These are phyloP conservation scores for Brachionichthys hirsutus DNA, from an alignment of 2,113 vertebrate genomes.

Conservation along the genomic window DNA sequence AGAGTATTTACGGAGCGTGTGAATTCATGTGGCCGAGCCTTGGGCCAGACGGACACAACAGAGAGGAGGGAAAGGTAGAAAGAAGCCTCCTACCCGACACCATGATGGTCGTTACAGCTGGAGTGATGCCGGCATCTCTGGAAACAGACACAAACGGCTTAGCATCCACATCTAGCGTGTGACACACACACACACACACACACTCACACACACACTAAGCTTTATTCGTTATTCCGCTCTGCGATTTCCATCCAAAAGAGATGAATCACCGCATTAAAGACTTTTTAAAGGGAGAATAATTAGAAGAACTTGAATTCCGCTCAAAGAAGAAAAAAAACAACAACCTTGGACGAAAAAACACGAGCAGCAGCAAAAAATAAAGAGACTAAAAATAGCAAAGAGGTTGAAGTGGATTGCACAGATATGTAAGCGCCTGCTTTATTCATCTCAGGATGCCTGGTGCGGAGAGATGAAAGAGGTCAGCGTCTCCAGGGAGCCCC, in stretches of 20 bases:
- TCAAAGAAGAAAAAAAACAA: slow-evolving; percentile 22
- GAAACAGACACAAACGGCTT: slow-evolving; percentile 52
- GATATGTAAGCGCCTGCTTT: slow-evolving; percentile 11
- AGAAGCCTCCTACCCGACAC: slow-evolving; percentile 83
- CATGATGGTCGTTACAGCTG: slow-evolving; percentile 85
- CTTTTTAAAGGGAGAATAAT: slow-evolving; percentile 38
- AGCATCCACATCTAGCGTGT: slow-evolving; percentile 32
- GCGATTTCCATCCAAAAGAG: slow-evolving; percentile 38
- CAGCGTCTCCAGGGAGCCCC: slow-evolving; percentile 28
- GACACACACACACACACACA: slow-evolving; percentile 9
- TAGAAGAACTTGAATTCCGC: slow-evolving; percentile 34
- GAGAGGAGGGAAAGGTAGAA: slow-evolving; percentile 20
- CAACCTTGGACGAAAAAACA: slow-evolving; percentile 16
- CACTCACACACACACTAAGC: slow-evolving; percentile 7
- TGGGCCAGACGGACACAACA: slow-evolving; percentile 24
- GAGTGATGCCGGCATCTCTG: slow-evolving; percentile 93
- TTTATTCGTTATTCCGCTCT: slow-evolving; percentile 33
- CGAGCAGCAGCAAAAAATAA: slow-evolving; percentile 13
- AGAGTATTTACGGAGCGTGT: slow-evolving; percentile 43
- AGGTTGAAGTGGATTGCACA: slow-evolving; percentile 1
- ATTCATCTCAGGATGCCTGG: slow-evolving; percentile 18
- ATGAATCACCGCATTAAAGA: slow-evolving; percentile 42
- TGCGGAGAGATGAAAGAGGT: slow-evolving; percentile 32
- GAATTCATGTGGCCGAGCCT: slow-evolving; percentile 38
- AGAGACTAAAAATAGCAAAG: slow-evolving; percentile 39